Evolutionary conservation across 2,888 invertebrate species (phyloP), one percentile per base, ranked within the genome.

Genomic region (Agrochola macilenta): DNA sequence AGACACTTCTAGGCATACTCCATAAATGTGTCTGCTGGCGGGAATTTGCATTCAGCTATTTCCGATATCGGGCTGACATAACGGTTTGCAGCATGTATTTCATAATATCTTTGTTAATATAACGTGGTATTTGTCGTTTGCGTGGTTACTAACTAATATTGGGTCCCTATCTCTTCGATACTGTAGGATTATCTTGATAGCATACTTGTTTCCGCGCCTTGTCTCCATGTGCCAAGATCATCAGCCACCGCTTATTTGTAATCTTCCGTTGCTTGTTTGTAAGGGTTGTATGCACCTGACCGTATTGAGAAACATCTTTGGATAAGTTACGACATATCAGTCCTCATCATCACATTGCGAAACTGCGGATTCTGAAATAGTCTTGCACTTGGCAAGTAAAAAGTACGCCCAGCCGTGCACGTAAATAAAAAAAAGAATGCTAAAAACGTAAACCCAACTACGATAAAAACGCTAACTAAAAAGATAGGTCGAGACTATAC

Each of bases 41-140:
- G 69, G 75, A 66, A 87, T 82, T 87, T 82, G 75, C 85, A 85
- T 86, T 87, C 69, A 69, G 75, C 69, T 86, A 69, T 85, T 87
- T 80, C 72, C 82, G 76, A 87, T 87, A 86, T 76, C 80, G 64
- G 58, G 23, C 69, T 74, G 70, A 80, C 82, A 74, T 86, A 86
- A 80, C 77, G 65, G 79, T 54, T 66, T 68, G 76, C 75, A 39
- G 63, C 60, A 54, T 76, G 74, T 49, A 69, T 85, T 84, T 75
- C 69, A 79, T 79, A 79, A 84, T 85, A 79, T 69, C 75, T 73
- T 49, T 84, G 82, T 69, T 78, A 75, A 82, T 75, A 82, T 70
- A 30, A 26, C 26, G 58, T 30, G 39, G 52, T 70, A 61, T 57
- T 74, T 85, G 60, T 61, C 68, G 54, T 54, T 76, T 54, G 61